Evolutionary conservation across 2,888 invertebrate species (phyloP), one percentile per base, ranked within the genome.

Genomic region (Cantharis rustica): DNA sequence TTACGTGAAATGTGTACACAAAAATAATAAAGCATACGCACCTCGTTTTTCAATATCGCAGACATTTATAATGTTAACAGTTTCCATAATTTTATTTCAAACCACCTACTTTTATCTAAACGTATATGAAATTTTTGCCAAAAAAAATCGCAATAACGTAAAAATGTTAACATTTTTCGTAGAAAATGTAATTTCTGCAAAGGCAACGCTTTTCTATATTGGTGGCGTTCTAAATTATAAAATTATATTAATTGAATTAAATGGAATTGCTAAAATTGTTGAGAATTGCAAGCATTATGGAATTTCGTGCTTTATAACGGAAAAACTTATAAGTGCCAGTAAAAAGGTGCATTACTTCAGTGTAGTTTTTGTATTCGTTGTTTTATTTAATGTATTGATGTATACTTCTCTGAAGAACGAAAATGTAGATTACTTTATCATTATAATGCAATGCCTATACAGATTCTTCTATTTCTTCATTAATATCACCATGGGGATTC

Each of bases 321-420:
- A 20, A 9, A 20, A 66, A 66, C 3, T 66, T 10, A 20, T 23
- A 20, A 20, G 3, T 20, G 13, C 47, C 2, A 47, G 47, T 47
- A 47, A 47, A 47, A 7, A 2, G n/a, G 7, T 2, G 2, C 1
- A n/a, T n/a, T 47, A n/a, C n/a, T 1, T 47, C 7, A 47, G 0
- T n/a, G 0, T 47, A 2, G n/a, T 47, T n/a, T 0, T 47, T 0
- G 0, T 47, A n/a, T 2, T 7, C n/a, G 0, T 47, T n/a, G 5
- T 9, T 9, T n/a, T n/a, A n/a, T 9, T 7, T 2, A 1, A 47
- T 47, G 4, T n/a, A 2, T 2, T 47, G 0, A 1, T n/a, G 7
- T n/a, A n/a, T 9, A 47, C 47, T n/a, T n/a, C 3, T 7, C n/a
- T 47, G 7, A 7, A 7, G 7, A n/a, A 47, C 0, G 9, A 47